Percentiles rank a stretch among this genome's conserved stretches.
Evolutionary conservation across 23 tunicate species (phyloP).

Genomic region (Aplidium turbinatum): DNA sequence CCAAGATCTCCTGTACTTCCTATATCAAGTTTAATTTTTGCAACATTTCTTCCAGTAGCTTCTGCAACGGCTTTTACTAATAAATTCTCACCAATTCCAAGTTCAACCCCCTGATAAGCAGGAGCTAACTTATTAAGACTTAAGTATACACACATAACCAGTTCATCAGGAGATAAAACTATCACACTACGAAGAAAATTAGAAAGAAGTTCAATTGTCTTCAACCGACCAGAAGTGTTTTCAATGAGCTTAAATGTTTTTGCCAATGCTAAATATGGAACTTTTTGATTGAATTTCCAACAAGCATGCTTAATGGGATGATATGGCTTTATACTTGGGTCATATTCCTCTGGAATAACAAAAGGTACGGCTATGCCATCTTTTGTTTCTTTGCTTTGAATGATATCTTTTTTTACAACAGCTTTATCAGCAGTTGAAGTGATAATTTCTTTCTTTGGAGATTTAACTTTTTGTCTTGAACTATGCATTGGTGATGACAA

Average conservation of each 20-base stretch:
- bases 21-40: slow-evolving; percentile 81
- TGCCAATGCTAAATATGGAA: slow-evolving; percentile 92
- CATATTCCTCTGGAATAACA: slow-evolving; percentile 42
- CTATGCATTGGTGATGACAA: no score
- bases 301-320: slow-evolving; percentile 95
- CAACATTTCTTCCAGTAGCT: slow-evolving; percentile 73
- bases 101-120: slow-evolving; percentile 98
- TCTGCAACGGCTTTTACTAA: slow-evolving; percentile 87
- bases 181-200: slow-evolving; percentile 84
- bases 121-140: slow-evolving; percentile 90
- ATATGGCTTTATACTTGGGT: slow-evolving; percentile 76
- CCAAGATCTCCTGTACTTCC: slow-evolving; percentile 89
- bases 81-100: slow-evolving; percentile 86
- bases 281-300: slow-evolving; percentile 76
- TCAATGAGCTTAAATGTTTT: slow-evolving; percentile 75
- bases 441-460: background rate
- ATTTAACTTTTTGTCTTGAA: no score
- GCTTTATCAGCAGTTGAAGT: background rate
- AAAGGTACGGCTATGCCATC: background rate
- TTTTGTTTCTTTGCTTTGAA: background rate
- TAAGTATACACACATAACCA: slow-evolving; percentile 73
- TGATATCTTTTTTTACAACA: background rate
- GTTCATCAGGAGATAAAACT: slow-evolving; percentile 81
- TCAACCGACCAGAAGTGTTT: slow-evolving; percentile 79
- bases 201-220: slow-evolving; percentile 66